Percentiles rank a stretch among this genome's conserved stretches.
Conservation (phyloP, 2,888 invertebrate genomes). For the Drosophila robusta region DNA sequence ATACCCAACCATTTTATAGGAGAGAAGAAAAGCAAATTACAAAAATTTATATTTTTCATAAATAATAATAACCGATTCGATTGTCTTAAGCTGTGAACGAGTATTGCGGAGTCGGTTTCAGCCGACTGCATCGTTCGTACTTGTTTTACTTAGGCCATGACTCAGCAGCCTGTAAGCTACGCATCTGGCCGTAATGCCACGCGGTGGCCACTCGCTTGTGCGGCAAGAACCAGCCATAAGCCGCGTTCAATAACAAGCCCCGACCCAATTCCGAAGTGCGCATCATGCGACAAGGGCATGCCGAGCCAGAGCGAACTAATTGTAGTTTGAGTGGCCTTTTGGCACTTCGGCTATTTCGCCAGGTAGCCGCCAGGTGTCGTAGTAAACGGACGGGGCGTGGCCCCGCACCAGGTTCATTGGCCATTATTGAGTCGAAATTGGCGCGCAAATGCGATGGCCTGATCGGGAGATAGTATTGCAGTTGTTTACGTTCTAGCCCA, state of each 20-base stretch:
- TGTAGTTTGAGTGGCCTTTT: constrained; percentile 9
- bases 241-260: constrained; percentile 2
- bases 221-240: constrained; percentile 18
- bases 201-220: constrained; percentile 45
- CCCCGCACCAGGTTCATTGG: constrained; percentile 60
- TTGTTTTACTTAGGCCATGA: constrained; percentile 43
- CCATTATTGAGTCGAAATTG: constrained; percentile 60
- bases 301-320: constrained; percentile 8
- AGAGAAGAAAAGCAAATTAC: too few relatives aligned
- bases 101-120: too few relatives aligned
- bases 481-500: neutral
- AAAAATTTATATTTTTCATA: too few relatives aligned
- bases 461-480: constrained; percentile 27
- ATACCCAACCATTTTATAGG: too few relatives aligned
- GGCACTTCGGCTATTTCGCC: neutral
- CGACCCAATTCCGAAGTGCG: constrained; percentile 17
- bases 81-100: too few relatives aligned
- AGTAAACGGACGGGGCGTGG: constrained; percentile 25
- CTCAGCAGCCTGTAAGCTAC: constrained; percentile 55
- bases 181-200: constrained; percentile 28
- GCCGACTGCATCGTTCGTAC: too few relatives aligned
- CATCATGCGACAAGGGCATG: constrained; percentile 44
- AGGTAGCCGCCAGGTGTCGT: neutral
- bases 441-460: constrained; percentile 62
- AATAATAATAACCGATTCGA: too few relatives aligned